Conservation (phyloP, 2,113 vertebrate species). For the Corythornis cristatus region DNA sequence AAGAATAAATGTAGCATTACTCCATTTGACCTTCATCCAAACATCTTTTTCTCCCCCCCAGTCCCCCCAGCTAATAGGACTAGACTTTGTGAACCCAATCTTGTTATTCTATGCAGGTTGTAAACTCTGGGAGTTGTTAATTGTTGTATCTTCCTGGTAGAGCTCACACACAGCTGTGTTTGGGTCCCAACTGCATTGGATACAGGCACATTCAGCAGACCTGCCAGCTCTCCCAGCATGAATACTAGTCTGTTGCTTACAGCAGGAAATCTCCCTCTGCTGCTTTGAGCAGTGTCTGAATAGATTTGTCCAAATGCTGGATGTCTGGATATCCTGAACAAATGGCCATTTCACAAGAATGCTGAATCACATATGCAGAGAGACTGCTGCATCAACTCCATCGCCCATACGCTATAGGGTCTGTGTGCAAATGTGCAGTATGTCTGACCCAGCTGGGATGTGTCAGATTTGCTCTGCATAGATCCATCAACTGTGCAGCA, state of each 20-base stretch:
- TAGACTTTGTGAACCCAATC: not conserved
- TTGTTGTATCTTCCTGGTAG: not conserved
- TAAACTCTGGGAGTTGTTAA: not conserved
- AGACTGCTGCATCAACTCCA: accelerated
- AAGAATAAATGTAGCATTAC: not conserved
- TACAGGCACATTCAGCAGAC: not conserved
- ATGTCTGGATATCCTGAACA: not conserved
- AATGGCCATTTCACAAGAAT: not conserved
- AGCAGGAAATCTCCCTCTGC: not conserved
- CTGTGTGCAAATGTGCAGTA: not conserved
- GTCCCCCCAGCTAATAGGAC: not conserved
- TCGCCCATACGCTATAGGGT: accelerated
- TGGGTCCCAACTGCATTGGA: not conserved
- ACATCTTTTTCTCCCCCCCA: not conserved
- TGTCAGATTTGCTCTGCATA: not conserved
- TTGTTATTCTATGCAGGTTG: not conserved
- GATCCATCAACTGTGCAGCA: not conserved
- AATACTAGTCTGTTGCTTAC: not conserved
- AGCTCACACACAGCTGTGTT: conserved; percentile 14
- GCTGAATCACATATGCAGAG: not conserved
- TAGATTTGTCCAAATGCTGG: not conserved
- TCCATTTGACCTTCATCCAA: not conserved
- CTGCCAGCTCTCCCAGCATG: not conserved
- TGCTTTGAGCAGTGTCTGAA: not conserved
- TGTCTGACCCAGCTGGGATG: not conserved